Conservation (phyloP, 2,797 vertebrate genomes). For the Sylvilagus floridanus region DNA sequence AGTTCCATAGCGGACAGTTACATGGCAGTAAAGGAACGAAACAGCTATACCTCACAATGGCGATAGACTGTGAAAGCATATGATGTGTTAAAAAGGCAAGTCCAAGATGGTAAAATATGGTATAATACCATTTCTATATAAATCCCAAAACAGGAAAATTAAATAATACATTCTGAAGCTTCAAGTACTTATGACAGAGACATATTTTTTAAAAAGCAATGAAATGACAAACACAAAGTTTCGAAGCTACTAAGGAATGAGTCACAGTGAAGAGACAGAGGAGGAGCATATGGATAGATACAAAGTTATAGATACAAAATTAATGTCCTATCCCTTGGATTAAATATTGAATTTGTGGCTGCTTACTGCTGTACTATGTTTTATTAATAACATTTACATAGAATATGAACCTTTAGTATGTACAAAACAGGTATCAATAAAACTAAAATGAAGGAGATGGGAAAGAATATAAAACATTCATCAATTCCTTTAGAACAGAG, state of each 20-base stretch:
- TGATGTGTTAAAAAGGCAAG: constrained; percentile 31
- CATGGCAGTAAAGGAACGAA: background rate
- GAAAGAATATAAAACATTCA: constrained; percentile 14
- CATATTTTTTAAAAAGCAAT: background rate
- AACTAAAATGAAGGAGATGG: background rate
- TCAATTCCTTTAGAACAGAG: background rate
- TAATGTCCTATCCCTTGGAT: background rate
- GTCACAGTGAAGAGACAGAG: background rate
- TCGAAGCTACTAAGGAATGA: constrained; percentile 33
- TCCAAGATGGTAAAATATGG: background rate
- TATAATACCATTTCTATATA: background rate
- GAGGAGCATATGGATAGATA: background rate
- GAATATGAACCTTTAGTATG: background rate
- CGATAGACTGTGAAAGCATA: background rate
- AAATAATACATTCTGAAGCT: constrained; percentile 8
- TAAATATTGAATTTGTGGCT: background rate
- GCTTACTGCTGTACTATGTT: background rate
- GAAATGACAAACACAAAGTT: background rate
- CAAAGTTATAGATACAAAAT: background rate
- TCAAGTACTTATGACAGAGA: background rate
- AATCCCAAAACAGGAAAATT: background rate
- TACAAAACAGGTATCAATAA: background rate
- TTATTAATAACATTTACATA: constrained; percentile 38
- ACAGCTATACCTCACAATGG: background rate
- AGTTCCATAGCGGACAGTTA: background rate